A percentile compares a stretch with the other conserved stretches of the same genome.
Conservation (phyloP, 35 echinoderm and acorn worm genomes). For the Ptychodera flava region DNA sequence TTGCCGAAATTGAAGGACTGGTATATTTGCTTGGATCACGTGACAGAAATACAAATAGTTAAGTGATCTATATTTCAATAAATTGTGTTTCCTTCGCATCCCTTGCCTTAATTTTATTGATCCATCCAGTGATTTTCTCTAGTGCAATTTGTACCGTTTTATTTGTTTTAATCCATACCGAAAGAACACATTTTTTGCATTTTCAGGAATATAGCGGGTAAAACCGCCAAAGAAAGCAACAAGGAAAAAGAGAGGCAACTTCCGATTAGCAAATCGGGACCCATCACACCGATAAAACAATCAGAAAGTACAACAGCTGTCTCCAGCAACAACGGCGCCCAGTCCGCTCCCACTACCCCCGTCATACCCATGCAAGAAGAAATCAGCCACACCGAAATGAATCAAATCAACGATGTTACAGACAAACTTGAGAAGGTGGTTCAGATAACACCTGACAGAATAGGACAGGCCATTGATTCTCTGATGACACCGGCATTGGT, state of each 20-base stretch:
- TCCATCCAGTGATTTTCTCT: no score
- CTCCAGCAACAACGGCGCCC: neutral
- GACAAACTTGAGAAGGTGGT: neutral
- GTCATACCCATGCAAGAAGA: neutral
- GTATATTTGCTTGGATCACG: neutral
- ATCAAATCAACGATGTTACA: neutral
- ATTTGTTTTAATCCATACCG: neutral
- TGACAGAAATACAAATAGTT: neutral
- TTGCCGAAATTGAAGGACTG: no score
- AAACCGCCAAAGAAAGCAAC: neutral
- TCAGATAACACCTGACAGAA: neutral
- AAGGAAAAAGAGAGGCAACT: neutral
- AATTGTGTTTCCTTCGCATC: neutral
- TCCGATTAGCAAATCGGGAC: neutral
- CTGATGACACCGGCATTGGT: neutral
- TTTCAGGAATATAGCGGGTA: neutral
- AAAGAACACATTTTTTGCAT: neutral
- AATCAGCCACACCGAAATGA: neutral
- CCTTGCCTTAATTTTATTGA: neutral
- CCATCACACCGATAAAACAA: neutral
- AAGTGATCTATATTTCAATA: neutral
- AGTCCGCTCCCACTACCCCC: neutral
- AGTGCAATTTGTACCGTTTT: no score
- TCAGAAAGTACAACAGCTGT: neutral
- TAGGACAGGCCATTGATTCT: neutral